These are phyloP conservation scores for Diarsia rubi DNA, from an alignment of 2,888 invertebrate genomes.

Conservation along the genomic window DNA sequence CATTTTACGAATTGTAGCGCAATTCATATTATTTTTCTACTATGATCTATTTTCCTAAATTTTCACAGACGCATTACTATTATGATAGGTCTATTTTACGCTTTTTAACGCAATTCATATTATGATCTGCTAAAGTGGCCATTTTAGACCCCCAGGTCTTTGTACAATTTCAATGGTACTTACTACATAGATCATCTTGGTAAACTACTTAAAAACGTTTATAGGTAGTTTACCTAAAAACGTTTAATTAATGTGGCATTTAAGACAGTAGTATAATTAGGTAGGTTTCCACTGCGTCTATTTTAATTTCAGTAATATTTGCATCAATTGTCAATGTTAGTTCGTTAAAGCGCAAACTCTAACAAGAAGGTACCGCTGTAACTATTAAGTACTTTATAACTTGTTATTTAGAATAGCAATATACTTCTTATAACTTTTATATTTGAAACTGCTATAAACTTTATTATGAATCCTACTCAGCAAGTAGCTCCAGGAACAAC, in stretches of 20 bases:
- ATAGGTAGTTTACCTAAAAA: neutral
- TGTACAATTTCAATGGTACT: neutral
- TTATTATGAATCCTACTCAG: neutral
- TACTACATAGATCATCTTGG: neutral
- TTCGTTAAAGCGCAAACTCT: neutral
- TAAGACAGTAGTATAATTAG: neutral
- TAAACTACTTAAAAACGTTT: neutral
- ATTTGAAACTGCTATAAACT: neutral
- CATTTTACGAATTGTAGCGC: too few relatives aligned
- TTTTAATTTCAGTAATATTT: neutral
- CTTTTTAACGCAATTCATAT: too few relatives aligned
- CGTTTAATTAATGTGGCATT: neutral
- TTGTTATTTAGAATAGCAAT: neutral
- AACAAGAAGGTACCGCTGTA: neutral
- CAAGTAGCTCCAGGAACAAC: slow-evolving; percentile 13
- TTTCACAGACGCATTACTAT: too few relatives aligned
- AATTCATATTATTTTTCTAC: too few relatives aligned
- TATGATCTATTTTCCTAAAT: too few relatives aligned
- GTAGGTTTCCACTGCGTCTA: neutral
- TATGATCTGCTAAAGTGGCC: too few relatives aligned
- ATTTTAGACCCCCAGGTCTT: too few relatives aligned
- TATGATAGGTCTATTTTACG: too few relatives aligned
- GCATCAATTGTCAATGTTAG: neutral
- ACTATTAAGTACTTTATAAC: neutral
- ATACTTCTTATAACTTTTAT: neutral